phyloP scores from a whole-genome alignment of 64 coral and sea anemone genomes.

The Stichodactyla mertensii region DNA sequence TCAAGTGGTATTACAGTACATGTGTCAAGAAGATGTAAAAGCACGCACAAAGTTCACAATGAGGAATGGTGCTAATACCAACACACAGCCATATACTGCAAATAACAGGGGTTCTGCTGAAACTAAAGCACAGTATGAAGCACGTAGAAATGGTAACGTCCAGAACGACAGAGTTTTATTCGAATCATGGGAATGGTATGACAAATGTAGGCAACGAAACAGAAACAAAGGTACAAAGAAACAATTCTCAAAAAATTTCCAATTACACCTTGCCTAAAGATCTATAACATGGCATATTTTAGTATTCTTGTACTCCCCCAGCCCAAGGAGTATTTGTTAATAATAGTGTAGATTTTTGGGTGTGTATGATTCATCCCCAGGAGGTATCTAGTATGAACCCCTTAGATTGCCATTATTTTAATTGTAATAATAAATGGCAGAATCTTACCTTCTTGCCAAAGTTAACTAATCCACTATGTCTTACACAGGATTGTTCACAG shows the following conservation, averaged over 20 bases:
- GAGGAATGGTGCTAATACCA: constrained; percentile 80
- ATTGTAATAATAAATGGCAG: neutral
- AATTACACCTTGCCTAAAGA: too few relatives aligned
- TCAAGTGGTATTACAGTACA: constrained; percentile 85
- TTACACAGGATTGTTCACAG: constrained; percentile 76
- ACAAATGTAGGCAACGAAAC: constrained; percentile 78
- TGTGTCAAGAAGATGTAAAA: constrained; percentile 55
- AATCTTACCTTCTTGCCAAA: neutral
- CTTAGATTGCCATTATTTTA: too few relatives aligned
- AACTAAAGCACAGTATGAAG: constrained; percentile 28
- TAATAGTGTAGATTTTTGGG: too few relatives aligned
- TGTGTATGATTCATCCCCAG: too few relatives aligned
- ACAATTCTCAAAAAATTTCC: too few relatives aligned
- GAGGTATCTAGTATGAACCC: too few relatives aligned
- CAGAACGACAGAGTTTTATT: constrained; percentile 48
- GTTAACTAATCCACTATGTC: neutral
- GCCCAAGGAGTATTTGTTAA: too few relatives aligned
- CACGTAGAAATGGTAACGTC: constrained; percentile 47
- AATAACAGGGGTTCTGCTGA: constrained; percentile 16
- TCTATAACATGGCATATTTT: too few relatives aligned
- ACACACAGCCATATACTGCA: constrained; percentile 57
- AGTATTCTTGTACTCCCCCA: too few relatives aligned
- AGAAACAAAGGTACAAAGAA: constrained; percentile 69
- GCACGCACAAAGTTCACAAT: constrained; percentile 24
- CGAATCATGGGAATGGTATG: constrained; percentile 95